Conservation (phyloP, 2,888 invertebrate genomes). For the Eupelmus urozonus region DNA sequence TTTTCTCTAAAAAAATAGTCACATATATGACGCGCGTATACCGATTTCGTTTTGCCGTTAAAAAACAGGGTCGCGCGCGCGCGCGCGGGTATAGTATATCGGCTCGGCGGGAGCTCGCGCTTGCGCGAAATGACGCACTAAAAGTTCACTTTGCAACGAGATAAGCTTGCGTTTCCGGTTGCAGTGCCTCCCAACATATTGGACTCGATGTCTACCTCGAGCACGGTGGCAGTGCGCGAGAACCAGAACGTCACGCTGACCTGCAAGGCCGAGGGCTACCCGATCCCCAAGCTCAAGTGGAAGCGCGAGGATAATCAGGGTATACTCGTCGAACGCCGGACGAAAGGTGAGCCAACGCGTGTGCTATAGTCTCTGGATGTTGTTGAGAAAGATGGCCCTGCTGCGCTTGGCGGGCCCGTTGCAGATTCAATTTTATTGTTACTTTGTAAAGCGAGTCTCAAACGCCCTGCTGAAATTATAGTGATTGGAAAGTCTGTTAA, state of each 20-base stretch:
- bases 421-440: too few species aligned
- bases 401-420: too few species aligned
- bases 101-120: too few species aligned
- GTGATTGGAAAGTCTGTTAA: too few species aligned
- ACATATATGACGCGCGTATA: not conserved
- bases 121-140: slow-evolving; percentile 3
- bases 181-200: slow-evolving; percentile 96
- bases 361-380: too few species aligned
- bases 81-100: too few species aligned
- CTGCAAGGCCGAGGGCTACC: slow-evolving; percentile 94
- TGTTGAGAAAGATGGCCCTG: too few species aligned
- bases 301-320: slow-evolving; percentile 92
- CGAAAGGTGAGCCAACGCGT: slow-evolving; percentile 92
- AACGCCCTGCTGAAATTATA: too few species aligned
- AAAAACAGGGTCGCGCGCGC: too few species aligned
- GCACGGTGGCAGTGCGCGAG: slow-evolving; percentile 94
- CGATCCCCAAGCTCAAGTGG: slow-evolving; percentile 95
- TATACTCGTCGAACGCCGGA: slow-evolving; percentile 90
- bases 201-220: slow-evolving; percentile 93
- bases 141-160: slow-evolving; percentile 37
- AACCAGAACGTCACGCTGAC: slow-evolving; percentile 95
- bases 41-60: too few species aligned
- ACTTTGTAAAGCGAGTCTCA: too few species aligned
- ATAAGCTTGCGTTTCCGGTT: slow-evolving; percentile 63
- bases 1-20: too few species aligned